phyloP scores from a whole-genome alignment of 2,888 invertebrate genomes.

The Thyatira batis region DNA sequence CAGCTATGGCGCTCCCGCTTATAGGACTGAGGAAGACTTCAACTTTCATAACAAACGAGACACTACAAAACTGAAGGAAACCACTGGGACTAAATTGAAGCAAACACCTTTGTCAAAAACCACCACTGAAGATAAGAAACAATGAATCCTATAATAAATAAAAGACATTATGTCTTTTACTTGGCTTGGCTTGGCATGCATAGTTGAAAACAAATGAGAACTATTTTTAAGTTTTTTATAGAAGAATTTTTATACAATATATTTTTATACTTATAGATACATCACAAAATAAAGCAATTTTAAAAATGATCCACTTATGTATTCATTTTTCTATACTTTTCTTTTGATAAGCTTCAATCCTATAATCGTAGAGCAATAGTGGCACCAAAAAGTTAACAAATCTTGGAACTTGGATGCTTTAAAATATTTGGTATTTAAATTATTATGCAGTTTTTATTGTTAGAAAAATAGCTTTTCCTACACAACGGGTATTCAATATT shows the following conservation, averaged over 20 bases:
- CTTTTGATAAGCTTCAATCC: too few relatives aligned
- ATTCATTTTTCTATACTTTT: too few relatives aligned
- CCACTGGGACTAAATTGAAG: background rate
- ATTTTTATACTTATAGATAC: conserved; percentile 19
- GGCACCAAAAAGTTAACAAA: too few relatives aligned
- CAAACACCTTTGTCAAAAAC: conserved; percentile 11
- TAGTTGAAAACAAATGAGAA: background rate
- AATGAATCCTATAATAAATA: too few relatives aligned
- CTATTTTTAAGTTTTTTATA: conserved; percentile 3
- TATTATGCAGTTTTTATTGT: too few relatives aligned
- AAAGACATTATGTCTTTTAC: too few relatives aligned
- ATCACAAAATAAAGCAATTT: conserved; percentile 38
- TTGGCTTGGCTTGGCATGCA: too few relatives aligned
- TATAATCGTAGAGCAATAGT: too few relatives aligned
- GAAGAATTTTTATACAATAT: conserved; percentile 11
- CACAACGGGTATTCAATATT: too few relatives aligned
- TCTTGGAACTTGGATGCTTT: too few relatives aligned
- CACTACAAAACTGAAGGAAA: conserved; percentile 23
- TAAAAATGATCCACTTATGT: conserved; percentile 11
- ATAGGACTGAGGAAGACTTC: conserved; percentile 58
- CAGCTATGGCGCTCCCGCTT: conserved; percentile 49
- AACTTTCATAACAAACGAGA: conserved; percentile 63
- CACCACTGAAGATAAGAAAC: conserved; percentile 9
- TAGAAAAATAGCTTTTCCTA: too few relatives aligned
- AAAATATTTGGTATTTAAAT: too few relatives aligned